phyloP scores from a whole-genome alignment of 2,113 vertebrate genomes.

The Apeltes quadracus region DNA sequence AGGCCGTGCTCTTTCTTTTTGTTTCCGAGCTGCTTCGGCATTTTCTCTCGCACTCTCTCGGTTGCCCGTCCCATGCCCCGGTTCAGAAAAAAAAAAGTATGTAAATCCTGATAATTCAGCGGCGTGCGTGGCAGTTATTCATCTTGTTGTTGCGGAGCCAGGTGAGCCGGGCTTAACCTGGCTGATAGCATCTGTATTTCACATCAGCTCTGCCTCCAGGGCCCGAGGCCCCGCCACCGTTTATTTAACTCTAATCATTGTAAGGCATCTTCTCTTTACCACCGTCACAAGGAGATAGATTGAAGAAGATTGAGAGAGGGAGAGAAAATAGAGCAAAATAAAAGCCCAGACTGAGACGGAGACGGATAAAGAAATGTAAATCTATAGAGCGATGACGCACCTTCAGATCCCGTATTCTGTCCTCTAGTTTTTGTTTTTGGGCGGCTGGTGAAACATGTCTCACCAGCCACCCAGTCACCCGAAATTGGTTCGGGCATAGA shows the following conservation, averaged over 20 bases:
- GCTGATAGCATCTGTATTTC: conserved; percentile 74
- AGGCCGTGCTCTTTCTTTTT: not conserved
- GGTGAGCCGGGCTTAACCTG: conserved; percentile 77
- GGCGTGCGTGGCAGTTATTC: conserved; percentile 52
- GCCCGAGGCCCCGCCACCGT: conserved; percentile 56
- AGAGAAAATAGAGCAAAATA: conserved; percentile 34
- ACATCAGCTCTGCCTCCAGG: conserved; percentile 68
- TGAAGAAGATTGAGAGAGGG: conserved; percentile 31
- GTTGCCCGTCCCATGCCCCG: conserved; percentile 10
- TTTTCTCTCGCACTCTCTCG: conserved; percentile 27
- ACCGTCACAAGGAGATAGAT: conserved; percentile 57
- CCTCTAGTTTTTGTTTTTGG: conserved; percentile 14
- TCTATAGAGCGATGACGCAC: conserved; percentile 4
- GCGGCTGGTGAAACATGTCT: not conserved
- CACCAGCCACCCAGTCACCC: not conserved
- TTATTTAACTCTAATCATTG: conserved; percentile 78
- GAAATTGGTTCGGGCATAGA: conserved; percentile 20
- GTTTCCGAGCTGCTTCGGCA: conserved; percentile 5
- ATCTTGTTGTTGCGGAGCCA: conserved; percentile 63
- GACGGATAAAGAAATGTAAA: conserved; percentile 40
- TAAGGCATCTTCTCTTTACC: conserved; percentile 70
- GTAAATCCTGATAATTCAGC: conserved; percentile 64
- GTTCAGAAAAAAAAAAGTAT: conserved; percentile 51
- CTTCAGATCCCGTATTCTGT: conserved; percentile 34
- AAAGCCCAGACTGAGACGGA: conserved; percentile 13